Evolutionary conservation across 2,113 vertebrate genomes (phyloP).

Genomic region (Trematocara macrostoma): DNA sequence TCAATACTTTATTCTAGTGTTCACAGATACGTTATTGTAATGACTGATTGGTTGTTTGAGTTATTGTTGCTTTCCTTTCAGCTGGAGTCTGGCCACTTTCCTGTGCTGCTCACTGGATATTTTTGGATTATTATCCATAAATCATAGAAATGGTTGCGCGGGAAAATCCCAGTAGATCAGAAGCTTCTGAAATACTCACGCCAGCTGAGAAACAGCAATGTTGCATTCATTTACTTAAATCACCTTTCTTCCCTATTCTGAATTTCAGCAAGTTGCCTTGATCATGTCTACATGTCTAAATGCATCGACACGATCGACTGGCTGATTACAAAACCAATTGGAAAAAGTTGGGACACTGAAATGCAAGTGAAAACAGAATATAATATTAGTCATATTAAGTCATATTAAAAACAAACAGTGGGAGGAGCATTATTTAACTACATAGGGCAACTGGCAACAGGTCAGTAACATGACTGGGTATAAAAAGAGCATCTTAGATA

Average conservation of each 20-base stretch:
- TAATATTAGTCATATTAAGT: not conserved
- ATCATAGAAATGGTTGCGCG: rapidly evolving
- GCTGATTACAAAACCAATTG: not conserved
- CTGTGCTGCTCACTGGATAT: not conserved
- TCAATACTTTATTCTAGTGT: not conserved
- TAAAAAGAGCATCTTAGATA: not conserved
- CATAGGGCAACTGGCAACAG: not conserved
- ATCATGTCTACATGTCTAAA: not conserved
- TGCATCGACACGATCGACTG: not conserved
- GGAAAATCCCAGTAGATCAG: not conserved
- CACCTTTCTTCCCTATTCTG: not conserved
- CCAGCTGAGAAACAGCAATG: not conserved
- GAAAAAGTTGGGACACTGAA: not conserved
- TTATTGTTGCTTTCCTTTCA: not conserved
- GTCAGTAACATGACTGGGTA: not conserved
- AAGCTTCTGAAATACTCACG: not conserved
- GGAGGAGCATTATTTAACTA: not conserved
- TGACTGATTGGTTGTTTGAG: not conserved
- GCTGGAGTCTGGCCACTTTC: not conserved
- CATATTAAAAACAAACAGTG: not conserved
- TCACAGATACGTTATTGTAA: rapidly evolving
- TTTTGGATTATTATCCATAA: not conserved
- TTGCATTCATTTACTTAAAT: not conserved
- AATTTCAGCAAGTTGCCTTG: too few relatives aligned
- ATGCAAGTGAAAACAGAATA: not conserved